Conservation (phyloP, 2,888 invertebrate genomes). For the Heliconius sara region DNA sequence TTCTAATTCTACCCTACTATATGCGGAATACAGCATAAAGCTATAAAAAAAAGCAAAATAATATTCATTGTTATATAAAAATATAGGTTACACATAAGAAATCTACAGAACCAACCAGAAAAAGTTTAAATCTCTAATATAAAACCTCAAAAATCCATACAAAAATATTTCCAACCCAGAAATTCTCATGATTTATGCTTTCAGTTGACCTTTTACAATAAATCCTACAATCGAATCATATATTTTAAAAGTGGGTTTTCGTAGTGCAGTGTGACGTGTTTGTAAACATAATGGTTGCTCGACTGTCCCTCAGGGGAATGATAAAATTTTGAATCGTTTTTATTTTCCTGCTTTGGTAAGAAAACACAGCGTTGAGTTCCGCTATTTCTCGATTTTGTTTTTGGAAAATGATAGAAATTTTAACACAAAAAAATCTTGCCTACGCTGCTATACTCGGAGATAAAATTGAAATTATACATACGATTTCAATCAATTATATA, state of each 20-base stretch:
- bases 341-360: too few relatives aligned
- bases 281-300: background rate
- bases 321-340: too few relatives aligned
- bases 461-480: too few relatives aligned
- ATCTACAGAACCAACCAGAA: background rate
- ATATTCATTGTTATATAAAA: background rate
- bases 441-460: too few relatives aligned
- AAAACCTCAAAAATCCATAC: background rate
- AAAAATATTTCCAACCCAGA: conserved; percentile 1
- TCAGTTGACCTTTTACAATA: conserved; percentile 18
- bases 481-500: too few relatives aligned
- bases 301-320: background rate
- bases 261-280: background rate
- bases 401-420: too few relatives aligned
- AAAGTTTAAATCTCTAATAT: background rate
- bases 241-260: background rate
- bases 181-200: conserved; percentile 12
- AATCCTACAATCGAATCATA: conserved; percentile 9
- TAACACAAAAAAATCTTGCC: too few relatives aligned
- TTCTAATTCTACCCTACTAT: background rate
- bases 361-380: too few relatives aligned
- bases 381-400: too few relatives aligned
- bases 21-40: too few relatives aligned
- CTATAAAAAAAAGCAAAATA: background rate
- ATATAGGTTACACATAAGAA: background rate